phyloP scores from a whole-genome alignment of 1,140 invertebrate genomes.

The Zophobas atratus region DNA sequence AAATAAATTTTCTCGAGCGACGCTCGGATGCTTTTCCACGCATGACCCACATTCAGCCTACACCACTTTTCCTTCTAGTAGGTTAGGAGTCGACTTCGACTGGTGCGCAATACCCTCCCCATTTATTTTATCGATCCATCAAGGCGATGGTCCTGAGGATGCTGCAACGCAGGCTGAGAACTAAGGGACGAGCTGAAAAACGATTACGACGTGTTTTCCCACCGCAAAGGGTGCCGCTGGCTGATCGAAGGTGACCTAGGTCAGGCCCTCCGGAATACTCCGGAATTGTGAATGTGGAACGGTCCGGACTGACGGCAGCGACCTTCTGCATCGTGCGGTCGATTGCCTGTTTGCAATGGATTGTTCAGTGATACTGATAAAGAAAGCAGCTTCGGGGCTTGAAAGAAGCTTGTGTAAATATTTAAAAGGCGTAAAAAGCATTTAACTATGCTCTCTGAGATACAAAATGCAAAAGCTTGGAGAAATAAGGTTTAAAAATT shows the following conservation, averaged over 20 bases:
- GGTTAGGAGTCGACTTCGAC: constrained; percentile 17
- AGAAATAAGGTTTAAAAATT: too few relatives aligned
- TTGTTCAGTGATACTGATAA: too few relatives aligned
- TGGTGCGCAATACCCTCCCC: constrained; percentile 7
- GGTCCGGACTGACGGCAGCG: not conserved
- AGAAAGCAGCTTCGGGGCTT: too few relatives aligned
- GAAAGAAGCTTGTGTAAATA: too few relatives aligned
- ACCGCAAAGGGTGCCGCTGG: not conserved
- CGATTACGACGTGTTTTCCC: constrained; percentile 7
- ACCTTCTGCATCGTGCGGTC: constrained; percentile 2
- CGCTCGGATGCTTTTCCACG: constrained; percentile 7
- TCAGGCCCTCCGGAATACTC: constrained; percentile 21
- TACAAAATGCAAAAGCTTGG: too few relatives aligned
- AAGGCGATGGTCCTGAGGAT: constrained; percentile 18
- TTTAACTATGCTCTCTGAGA: too few relatives aligned
- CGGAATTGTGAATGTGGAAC: not conserved
- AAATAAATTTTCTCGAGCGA: constrained; percentile 7
- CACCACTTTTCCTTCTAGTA: constrained; percentile 29
- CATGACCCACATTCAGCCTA: constrained; percentile 33
- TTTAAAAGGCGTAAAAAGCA: too few relatives aligned
- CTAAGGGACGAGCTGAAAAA: constrained; percentile 20
- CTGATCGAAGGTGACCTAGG: constrained; percentile 12
- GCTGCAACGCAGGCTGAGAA: not conserved
- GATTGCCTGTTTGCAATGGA: not conserved
- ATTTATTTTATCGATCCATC: constrained; percentile 12